Conservation (phyloP, 2,113 vertebrate species). For the Bubo blakistoni region DNA sequence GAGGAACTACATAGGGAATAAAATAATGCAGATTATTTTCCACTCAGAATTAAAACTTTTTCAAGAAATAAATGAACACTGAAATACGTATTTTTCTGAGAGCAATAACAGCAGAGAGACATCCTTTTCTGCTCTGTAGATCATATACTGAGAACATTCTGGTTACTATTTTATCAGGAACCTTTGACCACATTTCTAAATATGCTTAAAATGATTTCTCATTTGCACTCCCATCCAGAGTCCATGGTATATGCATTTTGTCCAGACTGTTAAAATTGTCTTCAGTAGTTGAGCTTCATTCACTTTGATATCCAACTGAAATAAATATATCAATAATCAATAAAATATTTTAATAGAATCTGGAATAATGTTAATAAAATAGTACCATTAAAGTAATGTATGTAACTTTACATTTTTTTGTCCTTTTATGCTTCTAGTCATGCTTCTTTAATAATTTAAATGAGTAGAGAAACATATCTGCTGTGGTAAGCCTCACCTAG, state of each 20-base stretch:
- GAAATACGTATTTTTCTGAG: background rate
- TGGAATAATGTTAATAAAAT: background rate
- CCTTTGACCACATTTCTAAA: background rate
- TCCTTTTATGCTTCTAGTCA: background rate
- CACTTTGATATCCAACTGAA: background rate
- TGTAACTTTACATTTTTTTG: background rate
- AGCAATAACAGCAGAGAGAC: background rate
- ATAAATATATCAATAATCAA: background rate
- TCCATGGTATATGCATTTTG: background rate
- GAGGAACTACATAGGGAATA: background rate
- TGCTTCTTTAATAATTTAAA: background rate
- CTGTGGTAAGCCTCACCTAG: background rate
- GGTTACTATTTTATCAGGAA: background rate
- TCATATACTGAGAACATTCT: background rate
- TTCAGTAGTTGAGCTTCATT: background rate
- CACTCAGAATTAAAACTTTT: background rate
- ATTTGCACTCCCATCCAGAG: background rate
- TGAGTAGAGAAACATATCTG: background rate
- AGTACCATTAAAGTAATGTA: background rate
- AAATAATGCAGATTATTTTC: constrained; percentile 12
- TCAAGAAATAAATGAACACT: constrained; percentile 29
- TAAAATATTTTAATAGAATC: background rate
- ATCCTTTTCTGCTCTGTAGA: background rate
- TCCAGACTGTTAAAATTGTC: background rate
- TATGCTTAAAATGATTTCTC: background rate